Conservation (phyloP, 2,888 invertebrate genomes). For the Phlogophora meticulosa region DNA sequence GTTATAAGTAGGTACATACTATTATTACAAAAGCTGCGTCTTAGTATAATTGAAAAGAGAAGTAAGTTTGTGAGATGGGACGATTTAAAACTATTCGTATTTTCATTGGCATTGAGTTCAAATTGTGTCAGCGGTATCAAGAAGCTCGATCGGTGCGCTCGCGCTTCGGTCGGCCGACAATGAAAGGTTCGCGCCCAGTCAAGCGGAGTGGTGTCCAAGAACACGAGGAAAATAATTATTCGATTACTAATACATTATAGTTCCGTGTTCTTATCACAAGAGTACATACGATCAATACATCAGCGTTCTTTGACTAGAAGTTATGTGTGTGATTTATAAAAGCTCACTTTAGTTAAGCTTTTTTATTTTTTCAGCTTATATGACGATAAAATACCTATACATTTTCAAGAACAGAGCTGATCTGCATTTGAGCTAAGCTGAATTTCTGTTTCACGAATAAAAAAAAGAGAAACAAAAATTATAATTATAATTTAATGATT, state of each 20-base stretch:
- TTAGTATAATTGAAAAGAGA: conserved; percentile 21
- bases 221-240: conserved; percentile 70
- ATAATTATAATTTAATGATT: too few species aligned
- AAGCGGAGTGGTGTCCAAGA: conserved; percentile 68
- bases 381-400: too few species aligned
- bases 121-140: conserved; percentile 18
- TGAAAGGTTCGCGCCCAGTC: conserved; percentile 71
- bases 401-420: too few species aligned
- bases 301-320: not conserved
- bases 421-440: too few species aligned
- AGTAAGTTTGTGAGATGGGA: conserved; percentile 11
- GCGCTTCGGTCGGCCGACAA: conserved; percentile 53
- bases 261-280: conserved; percentile 72
- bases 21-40: conserved; percentile 51
- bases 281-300: conserved; percentile 30
- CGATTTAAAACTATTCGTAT: conserved; percentile 43
- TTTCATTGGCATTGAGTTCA: not conserved
- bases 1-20: conserved; percentile 39
- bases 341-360: not conserved
- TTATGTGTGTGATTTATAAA: not conserved
- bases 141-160: conserved; percentile 46
- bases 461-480: too few species aligned
- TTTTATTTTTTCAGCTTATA: not conserved
- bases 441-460: too few species aligned
- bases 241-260: conserved; percentile 72